Conservation (phyloP, 2,113 vertebrate species). For the Neolamprologus falcicula region DNA sequence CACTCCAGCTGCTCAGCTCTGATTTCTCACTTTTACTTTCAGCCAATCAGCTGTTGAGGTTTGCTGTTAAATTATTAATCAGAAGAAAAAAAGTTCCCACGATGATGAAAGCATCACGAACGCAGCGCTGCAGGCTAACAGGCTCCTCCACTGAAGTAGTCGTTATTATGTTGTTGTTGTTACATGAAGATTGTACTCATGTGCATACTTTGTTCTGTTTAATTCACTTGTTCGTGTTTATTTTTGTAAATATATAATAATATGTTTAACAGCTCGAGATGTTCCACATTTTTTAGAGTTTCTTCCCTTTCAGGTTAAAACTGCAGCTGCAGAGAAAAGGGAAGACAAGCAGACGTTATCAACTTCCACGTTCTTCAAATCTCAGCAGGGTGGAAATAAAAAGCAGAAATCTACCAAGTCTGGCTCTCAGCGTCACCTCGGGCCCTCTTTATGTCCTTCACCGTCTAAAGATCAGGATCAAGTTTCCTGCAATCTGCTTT, state of each 20-base stretch:
- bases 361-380: not conserved
- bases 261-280: rapidly evolving
- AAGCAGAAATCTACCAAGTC: not conserved
- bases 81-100: not conserved
- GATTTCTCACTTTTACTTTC: not conserved
- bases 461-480: not conserved
- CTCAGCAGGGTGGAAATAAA: not conserved
- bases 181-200: too few relatives aligned
- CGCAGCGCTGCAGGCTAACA: not conserved
- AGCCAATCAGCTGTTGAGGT: not conserved
- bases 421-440: rapidly evolving
- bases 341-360: not conserved
- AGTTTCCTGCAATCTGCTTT: not conserved
- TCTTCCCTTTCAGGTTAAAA: not conserved
- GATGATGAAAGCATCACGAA: rapidly evolving
- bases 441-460: not conserved
- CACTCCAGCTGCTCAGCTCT: not conserved
- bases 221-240: not conserved
- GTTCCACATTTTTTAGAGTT: not conserved
- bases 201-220: not conserved
- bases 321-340: not conserved
- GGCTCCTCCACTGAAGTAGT: not conserved
- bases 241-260: not conserved
- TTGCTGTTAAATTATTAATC: not conserved
- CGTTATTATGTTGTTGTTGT: too few relatives aligned